Evolutionary conservation across 2,113 vertebrate species (phyloP).

Genomic region (Acanthochromis polyacanthus): DNA sequence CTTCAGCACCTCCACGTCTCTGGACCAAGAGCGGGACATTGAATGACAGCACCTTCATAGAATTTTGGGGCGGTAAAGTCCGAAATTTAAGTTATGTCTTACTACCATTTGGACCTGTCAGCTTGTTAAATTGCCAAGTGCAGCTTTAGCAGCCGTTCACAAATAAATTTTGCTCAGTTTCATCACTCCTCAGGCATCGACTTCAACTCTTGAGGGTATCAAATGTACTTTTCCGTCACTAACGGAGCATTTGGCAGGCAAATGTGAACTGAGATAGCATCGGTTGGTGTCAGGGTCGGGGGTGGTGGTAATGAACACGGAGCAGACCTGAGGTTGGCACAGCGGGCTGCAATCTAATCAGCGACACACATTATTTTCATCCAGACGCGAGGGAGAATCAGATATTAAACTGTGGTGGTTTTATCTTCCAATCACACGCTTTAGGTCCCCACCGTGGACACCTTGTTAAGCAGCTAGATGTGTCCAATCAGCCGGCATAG

Average conservation of each 20-base stretch:
- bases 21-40: background rate
- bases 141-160: conserved; percentile 54
- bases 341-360: conserved; percentile 72
- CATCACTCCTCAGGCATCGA: conserved; percentile 64
- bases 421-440: conserved; percentile 70
- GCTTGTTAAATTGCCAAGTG: conserved; percentile 53
- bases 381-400: conserved; percentile 60
- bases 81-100: conserved; percentile 41
- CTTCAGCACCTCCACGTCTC: conserved; percentile 13
- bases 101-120: conserved; percentile 39
- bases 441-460: conserved; percentile 50
- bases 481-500: conserved; percentile 63
- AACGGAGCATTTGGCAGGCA: conserved; percentile 46
- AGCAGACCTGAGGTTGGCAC: conserved; percentile 44
- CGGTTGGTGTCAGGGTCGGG: conserved; percentile 14
- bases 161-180: conserved; percentile 70
- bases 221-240: conserved; percentile 64
- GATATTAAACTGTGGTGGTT: conserved; percentile 57
- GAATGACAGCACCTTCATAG: conserved; percentile 17
- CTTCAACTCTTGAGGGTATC: conserved; percentile 50
- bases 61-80: background rate
- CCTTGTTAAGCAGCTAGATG: conserved; percentile 62
- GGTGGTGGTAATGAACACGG: conserved; percentile 59
- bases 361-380: conserved; percentile 62
- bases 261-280: conserved; percentile 33